Percentiles rank a stretch among this genome's conserved stretches.
Conservation (phyloP, 2,888 invertebrate genomes). For the Malthinus seriepunctatus region DNA sequence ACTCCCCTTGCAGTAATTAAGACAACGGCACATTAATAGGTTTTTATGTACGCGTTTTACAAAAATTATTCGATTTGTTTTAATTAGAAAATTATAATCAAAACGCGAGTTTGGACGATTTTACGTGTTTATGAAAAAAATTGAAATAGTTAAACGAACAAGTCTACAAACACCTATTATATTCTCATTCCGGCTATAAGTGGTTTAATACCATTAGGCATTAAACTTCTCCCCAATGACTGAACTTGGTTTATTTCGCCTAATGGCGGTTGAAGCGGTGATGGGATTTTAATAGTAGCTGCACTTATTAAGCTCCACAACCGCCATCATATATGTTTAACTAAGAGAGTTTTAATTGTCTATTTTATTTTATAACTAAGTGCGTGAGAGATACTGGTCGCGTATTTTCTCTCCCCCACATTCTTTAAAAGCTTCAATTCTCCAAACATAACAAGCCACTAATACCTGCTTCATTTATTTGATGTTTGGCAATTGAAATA, state of each 20-base stretch:
- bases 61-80: slow-evolving; percentile 1
- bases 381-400: slow-evolving; percentile 39
- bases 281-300: slow-evolving; percentile 53
- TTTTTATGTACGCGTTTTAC: not conserved
- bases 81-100: slow-evolving; percentile 5
- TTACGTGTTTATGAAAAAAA: not conserved
- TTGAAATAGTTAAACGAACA: slow-evolving; percentile 13
- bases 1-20: slow-evolving; percentile 35
- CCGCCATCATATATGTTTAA: slow-evolving; percentile 28
- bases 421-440: slow-evolving; percentile 41
- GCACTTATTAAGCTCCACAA: slow-evolving; percentile 41
- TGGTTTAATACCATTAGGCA: slow-evolving; percentile 47
- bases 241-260: slow-evolving; percentile 44
- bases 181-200: slow-evolving; percentile 45
- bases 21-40: slow-evolving; percentile 21
- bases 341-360: slow-evolving; percentile 39
- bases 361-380: slow-evolving; percentile 44
- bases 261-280: slow-evolving; percentile 51
- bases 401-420: slow-evolving; percentile 20
- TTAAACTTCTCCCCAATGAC: slow-evolving; percentile 41
- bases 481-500: slow-evolving; percentile 42
- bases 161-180: slow-evolving; percentile 40
- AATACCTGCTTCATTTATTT: slow-evolving; percentile 41
- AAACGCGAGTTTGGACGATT: not conserved
- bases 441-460: slow-evolving; percentile 35